Evolutionary conservation across 2,113 vertebrate genomes (phyloP), one percentile per base, ranked within the genome.

Genomic region (Odontesthes bonariensis): DNA sequence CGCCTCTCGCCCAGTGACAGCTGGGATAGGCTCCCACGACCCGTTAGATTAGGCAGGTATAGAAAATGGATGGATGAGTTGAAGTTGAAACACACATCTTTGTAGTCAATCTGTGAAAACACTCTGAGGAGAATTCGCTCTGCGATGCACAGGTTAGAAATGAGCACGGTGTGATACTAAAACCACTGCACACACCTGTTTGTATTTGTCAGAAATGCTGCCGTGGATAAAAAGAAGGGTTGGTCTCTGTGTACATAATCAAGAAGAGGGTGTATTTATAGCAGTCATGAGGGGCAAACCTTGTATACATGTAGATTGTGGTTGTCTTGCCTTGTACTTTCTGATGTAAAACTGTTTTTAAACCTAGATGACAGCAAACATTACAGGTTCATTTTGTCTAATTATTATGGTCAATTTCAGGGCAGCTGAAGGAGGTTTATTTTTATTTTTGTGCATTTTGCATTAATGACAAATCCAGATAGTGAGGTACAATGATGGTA

Each of bases 281-380:
- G 94, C 86, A 90, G 85, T 64, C 94, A 95, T 61, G 32, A 94
- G 94, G 35, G 95, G 93, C 93, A 95, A 95, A 96, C 95, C 96
- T 95, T 95, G 95, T 95, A 95, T 4, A 79, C 65, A 47, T 52
- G 62, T 95, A 95, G 95, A 95, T 91, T 90, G 95, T 96, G 93
- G 92, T 78, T 85, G 94, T 96, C 93, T 80, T 93, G 93, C 93
- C 91, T 95, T 94, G 95, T 97, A 93, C 95, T 95, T 94, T 95
- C 94, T 94, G 93, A 94, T 96, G 95, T 97, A 95, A 96, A 96
- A 95, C 94, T 94, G 94, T 86, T 92, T 92, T 92, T 82, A 86
- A 89, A 85, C 78, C 58, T 82, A 75, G 64, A 84, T 70, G 10
- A 71, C 82, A 46, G 61, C 64, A 81, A 70, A 74, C 73, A 22